These are phyloP conservation scores for Euproctis similis DNA, from an alignment of 2,888 invertebrate species.

Conservation along the genomic window DNA sequence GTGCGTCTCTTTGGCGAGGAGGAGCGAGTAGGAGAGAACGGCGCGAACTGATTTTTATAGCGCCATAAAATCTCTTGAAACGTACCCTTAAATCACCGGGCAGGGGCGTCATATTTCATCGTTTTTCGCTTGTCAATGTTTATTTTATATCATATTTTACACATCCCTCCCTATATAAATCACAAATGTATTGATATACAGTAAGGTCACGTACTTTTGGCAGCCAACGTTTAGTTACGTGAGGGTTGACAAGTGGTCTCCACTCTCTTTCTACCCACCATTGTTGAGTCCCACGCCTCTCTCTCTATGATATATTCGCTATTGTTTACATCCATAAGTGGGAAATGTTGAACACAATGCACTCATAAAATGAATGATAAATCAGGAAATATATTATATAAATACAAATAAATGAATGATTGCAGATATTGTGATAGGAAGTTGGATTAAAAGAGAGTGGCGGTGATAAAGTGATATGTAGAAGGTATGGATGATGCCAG, in stretches of 20 bases:
- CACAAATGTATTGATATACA: conserved; percentile 71
- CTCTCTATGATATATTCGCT: conserved; percentile 13
- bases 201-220: conserved; percentile 73
- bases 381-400: conserved; percentile 1
- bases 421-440: too few relatives aligned
- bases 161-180: conserved; percentile 70
- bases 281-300: conserved; percentile 9
- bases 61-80: conserved; percentile 73
- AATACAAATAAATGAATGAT: background rate
- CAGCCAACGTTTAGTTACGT: conserved; percentile 61
- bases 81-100: conserved; percentile 73
- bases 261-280: too few relatives aligned
- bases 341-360: conserved; percentile 20
- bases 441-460: too few relatives aligned
- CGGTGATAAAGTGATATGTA: too few relatives aligned
- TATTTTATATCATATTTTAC: conserved; percentile 77
- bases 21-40: conserved; percentile 28
- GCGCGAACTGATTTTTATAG: conserved; percentile 72
- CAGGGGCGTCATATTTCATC: conserved; percentile 73
- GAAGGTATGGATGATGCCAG: too few relatives aligned
- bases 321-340: conserved; percentile 17
- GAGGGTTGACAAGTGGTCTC: conserved; percentile 50
- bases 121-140: conserved; percentile 75
- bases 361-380: conserved; percentile 16
- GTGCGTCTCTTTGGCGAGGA: conserved; percentile 45